phyloP scores from a whole-genome alignment of 2,888 invertebrate species.

The Actias luna region DNA sequence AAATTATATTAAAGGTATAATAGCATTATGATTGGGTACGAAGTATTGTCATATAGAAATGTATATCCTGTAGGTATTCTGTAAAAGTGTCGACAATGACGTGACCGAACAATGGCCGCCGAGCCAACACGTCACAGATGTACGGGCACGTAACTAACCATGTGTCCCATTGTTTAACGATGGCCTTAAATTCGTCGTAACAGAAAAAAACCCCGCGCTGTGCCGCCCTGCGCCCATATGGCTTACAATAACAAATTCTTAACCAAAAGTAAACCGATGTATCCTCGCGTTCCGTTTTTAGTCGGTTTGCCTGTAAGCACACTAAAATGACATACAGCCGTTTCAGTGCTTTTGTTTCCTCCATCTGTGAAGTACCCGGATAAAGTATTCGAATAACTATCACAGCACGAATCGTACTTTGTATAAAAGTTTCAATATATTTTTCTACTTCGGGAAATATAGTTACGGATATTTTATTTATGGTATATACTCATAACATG shows the following conservation, averaged over 20 bases:
- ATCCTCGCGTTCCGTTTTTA: constrained; percentile 58
- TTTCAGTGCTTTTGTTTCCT: constrained; percentile 18
- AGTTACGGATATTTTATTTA: too few relatives aligned
- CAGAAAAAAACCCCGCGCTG: constrained; percentile 58
- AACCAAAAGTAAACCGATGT: constrained; percentile 76
- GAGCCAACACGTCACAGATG: constrained; percentile 52
- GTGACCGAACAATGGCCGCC: constrained; percentile 21
- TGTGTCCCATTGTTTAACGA: constrained; percentile 75
- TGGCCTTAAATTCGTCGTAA: constrained; percentile 67
- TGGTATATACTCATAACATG: too few relatives aligned
- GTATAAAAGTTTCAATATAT: constrained; percentile 10
- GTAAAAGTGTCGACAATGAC: constrained; percentile 13
- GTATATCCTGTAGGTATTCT: constrained; percentile 11
- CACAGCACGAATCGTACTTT: constrained; percentile 4
- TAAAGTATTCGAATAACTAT: neutral
- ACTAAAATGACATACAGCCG: constrained; percentile 57
- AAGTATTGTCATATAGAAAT: neutral
- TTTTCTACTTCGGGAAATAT: neutral
- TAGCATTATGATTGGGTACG: too few relatives aligned
- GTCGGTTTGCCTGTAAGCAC: constrained; percentile 13
- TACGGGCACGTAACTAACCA: constrained; percentile 57
- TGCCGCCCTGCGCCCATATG: constrained; percentile 71
- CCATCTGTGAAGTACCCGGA: neutral
- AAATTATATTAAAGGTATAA: too few relatives aligned
- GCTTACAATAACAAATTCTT: constrained; percentile 78